Evolutionary conservation across 2,113 vertebrate genomes (phyloP).

Genomic region (Cichladusa arquata): DNA sequence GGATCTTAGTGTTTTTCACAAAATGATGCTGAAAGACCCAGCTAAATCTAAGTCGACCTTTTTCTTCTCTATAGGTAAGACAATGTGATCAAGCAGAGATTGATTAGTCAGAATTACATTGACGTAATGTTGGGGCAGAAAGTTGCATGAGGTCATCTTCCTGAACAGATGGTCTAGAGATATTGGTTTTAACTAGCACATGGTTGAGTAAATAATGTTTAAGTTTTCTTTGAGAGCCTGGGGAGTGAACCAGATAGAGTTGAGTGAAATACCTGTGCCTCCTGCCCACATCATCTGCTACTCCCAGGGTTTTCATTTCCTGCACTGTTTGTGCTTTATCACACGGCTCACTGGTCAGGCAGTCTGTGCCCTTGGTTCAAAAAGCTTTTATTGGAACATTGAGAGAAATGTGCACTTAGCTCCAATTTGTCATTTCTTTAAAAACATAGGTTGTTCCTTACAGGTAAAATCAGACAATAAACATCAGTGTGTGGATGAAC

Average conservation of each 20-base stretch:
- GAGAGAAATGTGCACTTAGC: slow-evolving; percentile 6
- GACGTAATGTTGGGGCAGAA: slow-evolving; percentile 48
- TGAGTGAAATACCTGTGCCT: slow-evolving; percentile 69
- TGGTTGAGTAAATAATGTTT: slow-evolving; percentile 76
- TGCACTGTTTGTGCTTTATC: slow-evolving; percentile 78
- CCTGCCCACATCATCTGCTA: slow-evolving; percentile 77
- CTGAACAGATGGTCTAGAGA: slow-evolving; percentile 79
- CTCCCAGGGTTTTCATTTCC: slow-evolving; percentile 82
- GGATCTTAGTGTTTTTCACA: not conserved
- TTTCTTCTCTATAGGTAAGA: not conserved
- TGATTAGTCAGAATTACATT: slow-evolving; percentile 52
- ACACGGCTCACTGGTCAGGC: slow-evolving; percentile 74
- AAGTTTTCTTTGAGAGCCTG: slow-evolving; percentile 74
- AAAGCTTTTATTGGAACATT: slow-evolving; percentile 32
- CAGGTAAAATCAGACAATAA: not conserved
- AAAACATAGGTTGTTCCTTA: not conserved
- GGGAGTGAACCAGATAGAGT: slow-evolving; percentile 73
- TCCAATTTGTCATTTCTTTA: slow-evolving; percentile 10
- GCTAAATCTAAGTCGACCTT: not conserved
- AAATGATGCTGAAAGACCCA: not conserved
- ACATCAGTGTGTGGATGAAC: not conserved
- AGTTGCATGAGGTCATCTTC: slow-evolving; percentile 70
- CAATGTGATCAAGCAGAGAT: not conserved
- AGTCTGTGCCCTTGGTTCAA: slow-evolving; percentile 69
- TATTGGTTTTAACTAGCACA: slow-evolving; percentile 75